A percentile compares a stretch with the other conserved stretches of the same genome.
phyloP scores from a whole-genome alignment of 2,797 vertebrate genomes.

The Helarctos malayanus region DNA sequence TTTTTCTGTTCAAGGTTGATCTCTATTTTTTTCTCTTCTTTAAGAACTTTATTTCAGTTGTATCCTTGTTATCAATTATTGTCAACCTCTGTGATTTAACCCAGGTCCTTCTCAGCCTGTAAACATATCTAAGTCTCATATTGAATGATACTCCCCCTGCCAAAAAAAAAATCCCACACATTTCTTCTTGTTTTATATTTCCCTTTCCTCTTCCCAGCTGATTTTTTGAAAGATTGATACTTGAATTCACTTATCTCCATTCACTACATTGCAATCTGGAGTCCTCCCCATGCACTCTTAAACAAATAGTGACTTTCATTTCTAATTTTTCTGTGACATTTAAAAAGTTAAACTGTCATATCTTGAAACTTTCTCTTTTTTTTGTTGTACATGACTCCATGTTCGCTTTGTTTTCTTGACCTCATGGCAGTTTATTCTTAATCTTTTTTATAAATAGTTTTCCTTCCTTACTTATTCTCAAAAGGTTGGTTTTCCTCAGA shows the following conservation, averaged over 20 bases:
- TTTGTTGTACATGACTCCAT: background rate
- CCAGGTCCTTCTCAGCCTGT: background rate
- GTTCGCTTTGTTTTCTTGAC: conserved; percentile 1
- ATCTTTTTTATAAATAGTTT: background rate
- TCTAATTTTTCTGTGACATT: conserved; percentile 44
- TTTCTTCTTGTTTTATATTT: conserved; percentile 4
- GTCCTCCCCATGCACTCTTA: background rate
- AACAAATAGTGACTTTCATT: conserved; percentile 1
- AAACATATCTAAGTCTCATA: background rate
- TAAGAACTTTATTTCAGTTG: conserved; percentile 40
- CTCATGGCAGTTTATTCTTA: background rate
- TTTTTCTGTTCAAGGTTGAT: conserved; percentile 10
- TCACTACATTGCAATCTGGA: background rate
- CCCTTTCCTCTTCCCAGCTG: background rate
- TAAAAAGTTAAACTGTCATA: background rate
- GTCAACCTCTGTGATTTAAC: conserved; percentile 31
- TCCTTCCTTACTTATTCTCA: background rate
- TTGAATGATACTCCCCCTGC: background rate
- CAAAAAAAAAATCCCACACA: background rate
- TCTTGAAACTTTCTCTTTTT: conserved; percentile 10
- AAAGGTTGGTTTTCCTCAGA: conserved; percentile 34
- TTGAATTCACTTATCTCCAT: background rate
- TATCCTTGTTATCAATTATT: background rate
- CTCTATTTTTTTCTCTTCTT: background rate
- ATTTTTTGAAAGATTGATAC: background rate